Evolutionary conservation across 2,113 vertebrate species (phyloP), one percentile per base, ranked within the genome.

Genomic region (Pteruthius melanotis): DNA sequence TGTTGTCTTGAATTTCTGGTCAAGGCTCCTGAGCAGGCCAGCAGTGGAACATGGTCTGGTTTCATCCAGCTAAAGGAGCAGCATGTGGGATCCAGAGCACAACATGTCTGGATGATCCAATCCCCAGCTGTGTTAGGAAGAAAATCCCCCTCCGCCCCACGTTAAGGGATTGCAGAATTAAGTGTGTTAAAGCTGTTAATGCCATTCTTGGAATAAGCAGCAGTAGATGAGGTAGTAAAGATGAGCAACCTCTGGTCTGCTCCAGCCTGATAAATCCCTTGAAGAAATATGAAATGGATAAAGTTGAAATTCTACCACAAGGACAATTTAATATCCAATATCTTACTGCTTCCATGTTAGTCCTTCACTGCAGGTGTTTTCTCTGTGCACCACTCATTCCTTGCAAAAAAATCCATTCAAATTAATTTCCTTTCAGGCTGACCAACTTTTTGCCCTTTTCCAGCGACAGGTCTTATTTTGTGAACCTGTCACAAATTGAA

Each of bases 41-140:
- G 5, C 2, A 23, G 42, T 1, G 22, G 42, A 63, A 66, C 0
- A 0, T 2, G 39, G n/a, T 6, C 20, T 10, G 4, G 47, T 26
- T 75, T 53, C 45, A 33, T 2, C 49, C 69, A 60, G 39, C 33
- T 10, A 28, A 50, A 57, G 1, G 26, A 79, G 47, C 50, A 61
- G 83, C 35, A 6, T 4, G 37, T 27, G 68, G 66, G 24, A 82
- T n/a, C 70, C 61, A 22, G 3, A 53, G 69, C 17, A 61, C 44
- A 35, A 27, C 3, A 6, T 14, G 79, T 52, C n/a, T 8, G 40
- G 63, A 44, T 15, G 50, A 85, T 57, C 60, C 39, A 57, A 66
- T n/a, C 65, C 66, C 66, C 87, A 79, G 75, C 79, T 75, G 70
- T 7, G 39, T 13, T 27, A 35, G 65, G 60, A 40, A 75, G 83